These are phyloP conservation scores for Desoria tigrina DNA, from an alignment of 2,888 invertebrate genomes.

Conservation along the genomic window DNA sequence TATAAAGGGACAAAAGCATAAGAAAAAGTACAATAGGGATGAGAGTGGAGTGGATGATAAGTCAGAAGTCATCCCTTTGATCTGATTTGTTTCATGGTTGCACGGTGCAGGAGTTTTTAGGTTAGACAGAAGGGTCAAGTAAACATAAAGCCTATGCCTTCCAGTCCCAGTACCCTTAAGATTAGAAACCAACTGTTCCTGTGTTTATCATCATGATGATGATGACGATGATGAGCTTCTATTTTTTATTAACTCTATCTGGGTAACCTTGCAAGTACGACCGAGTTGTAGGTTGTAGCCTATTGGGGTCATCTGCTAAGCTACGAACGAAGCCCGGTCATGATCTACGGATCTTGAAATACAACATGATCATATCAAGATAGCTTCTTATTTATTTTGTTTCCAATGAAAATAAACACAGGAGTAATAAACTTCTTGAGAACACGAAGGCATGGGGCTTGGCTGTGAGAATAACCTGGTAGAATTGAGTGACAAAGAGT, in stretches of 20 bases:
- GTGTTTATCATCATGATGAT: conserved; percentile 15
- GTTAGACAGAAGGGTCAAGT: background rate
- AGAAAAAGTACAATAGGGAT: no score
- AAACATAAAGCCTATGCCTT: background rate
- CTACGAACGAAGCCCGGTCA: background rate
- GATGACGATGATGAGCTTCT: conserved; percentile 16
- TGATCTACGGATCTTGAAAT: background rate
- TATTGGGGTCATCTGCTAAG: conserved; percentile 1
- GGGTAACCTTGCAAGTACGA: conserved; percentile 10
- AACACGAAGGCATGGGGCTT: no score
- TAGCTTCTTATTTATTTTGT: background rate
- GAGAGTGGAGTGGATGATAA: background rate
- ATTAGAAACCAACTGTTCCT: conserved; percentile 16
- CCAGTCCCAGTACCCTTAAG: conserved; percentile 9
- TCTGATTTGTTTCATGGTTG: conserved; percentile 1
- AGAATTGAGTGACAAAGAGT: no score
- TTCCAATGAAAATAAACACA: background rate
- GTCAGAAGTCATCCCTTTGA: conserved; percentile 2
- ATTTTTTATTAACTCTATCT: conserved; percentile 21
- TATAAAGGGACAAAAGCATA: no score
- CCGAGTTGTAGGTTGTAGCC: background rate
- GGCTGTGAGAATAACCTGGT: no score
- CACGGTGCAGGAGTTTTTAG: background rate
- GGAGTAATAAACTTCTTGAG: background rate
- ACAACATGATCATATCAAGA: background rate